A percentile compares a stretch with the other conserved stretches of the same genome.
phyloP scores from a whole-genome alignment of 2,797 vertebrate genomes.

The Acanthurus leucopareius region DNA sequence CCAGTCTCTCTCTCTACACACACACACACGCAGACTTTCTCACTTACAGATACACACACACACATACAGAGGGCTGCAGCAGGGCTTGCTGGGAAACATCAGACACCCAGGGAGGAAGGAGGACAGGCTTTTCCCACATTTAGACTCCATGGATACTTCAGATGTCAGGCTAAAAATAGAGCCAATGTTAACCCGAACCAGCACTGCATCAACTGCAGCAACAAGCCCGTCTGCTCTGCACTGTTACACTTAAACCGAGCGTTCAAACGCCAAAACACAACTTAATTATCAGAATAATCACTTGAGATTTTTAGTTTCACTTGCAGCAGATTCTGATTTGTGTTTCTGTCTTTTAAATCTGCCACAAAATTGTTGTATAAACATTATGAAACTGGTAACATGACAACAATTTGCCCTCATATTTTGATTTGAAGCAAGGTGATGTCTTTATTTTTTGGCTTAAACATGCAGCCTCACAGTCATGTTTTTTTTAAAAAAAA shows the following conservation, averaged over 20 bases:
- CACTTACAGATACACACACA: constrained; percentile 71
- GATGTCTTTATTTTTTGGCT: too few species aligned
- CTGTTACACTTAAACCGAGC: neutral
- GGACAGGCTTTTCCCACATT: constrained; percentile 99
- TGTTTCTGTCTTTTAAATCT: neutral
- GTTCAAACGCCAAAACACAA: constrained; percentile 6
- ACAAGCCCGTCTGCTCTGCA: constrained; percentile 37
- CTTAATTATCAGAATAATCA: neutral
- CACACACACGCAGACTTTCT: constrained; percentile 46
- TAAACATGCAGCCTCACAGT: too few species aligned
- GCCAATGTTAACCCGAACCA: constrained; percentile 88
- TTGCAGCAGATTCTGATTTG: neutral
- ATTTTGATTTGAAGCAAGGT: too few species aligned
- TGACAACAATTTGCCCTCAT: too few species aligned
- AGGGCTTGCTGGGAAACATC: constrained; percentile 83
- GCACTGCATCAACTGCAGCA: constrained; percentile 62
- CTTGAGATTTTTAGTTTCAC: neutral
- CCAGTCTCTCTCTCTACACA: constrained; percentile 47
- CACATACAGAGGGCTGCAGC: constrained; percentile 56
- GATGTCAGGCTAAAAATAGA: constrained; percentile 98
- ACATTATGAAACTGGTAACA: too few species aligned
- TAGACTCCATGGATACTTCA: constrained; percentile 96
- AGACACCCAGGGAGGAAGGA: constrained; percentile 82
- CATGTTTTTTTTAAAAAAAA: too few species aligned
- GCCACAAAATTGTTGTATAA: neutral